phyloP scores from a whole-genome alignment of 2,113 vertebrate species.

The Bostrychus sinensis region DNA sequence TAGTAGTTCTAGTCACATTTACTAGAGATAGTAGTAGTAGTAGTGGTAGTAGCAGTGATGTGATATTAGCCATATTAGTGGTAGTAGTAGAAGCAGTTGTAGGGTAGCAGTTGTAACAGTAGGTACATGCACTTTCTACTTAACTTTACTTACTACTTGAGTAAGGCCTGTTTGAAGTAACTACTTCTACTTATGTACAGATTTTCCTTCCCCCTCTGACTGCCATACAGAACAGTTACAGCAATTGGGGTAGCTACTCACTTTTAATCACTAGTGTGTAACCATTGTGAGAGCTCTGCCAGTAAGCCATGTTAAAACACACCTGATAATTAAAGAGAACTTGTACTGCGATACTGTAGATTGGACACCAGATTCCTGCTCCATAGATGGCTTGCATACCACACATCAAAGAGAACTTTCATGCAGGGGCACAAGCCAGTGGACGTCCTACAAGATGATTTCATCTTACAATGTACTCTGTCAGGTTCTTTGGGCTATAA shows the following conservation, averaged over 20 bases:
- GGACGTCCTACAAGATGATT: slow-evolving; percentile 48
- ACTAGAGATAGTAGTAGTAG: too few species aligned
- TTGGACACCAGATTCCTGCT: slow-evolving; percentile 29
- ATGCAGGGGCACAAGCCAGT: slow-evolving; percentile 19
- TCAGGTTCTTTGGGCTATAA: neutral
- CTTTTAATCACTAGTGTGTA: slow-evolving; percentile 16
- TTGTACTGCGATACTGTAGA: slow-evolving; percentile 28
- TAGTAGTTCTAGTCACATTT: too few species aligned
- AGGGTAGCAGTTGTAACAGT: too few species aligned
- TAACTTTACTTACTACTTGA: too few species aligned
- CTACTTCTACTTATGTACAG: too few species aligned
- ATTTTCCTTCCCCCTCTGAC: neutral
- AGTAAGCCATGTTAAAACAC: slow-evolving; percentile 13
- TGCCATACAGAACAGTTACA: neutral
- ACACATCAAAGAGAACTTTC: slow-evolving; percentile 67
- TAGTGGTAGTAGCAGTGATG: too few species aligned
- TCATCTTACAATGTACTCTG: slow-evolving; percentile 53
- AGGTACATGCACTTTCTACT: too few species aligned
- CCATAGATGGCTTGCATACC: slow-evolving; percentile 48
- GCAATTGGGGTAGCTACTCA: neutral
- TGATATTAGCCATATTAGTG: too few species aligned
- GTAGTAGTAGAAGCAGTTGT: too few species aligned
- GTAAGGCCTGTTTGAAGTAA: too few species aligned
- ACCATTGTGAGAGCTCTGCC: neutral
- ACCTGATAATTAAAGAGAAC: slow-evolving; percentile 19